Conservation (phyloP, 2,888 invertebrate species). For the Nomada ruficornis region DNA sequence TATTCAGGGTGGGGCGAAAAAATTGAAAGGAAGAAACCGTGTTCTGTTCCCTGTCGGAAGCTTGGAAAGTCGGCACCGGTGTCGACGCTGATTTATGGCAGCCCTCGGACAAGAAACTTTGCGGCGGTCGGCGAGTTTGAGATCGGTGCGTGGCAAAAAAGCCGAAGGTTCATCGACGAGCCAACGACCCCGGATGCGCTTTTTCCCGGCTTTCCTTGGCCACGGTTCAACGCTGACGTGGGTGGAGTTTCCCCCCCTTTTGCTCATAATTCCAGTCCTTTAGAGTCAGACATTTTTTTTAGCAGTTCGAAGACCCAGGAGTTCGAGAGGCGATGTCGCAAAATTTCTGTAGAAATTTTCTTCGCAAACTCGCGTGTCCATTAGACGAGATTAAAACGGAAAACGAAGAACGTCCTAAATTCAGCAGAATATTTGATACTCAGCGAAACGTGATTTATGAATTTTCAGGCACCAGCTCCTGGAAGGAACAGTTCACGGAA, state of each 20-base stretch:
- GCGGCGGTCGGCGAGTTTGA: not conserved
- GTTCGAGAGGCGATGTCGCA: too few relatives aligned
- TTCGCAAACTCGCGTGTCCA: too few relatives aligned
- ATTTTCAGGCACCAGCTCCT: conserved; percentile 93
- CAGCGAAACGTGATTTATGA: too few relatives aligned
- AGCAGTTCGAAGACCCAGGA: too few relatives aligned
- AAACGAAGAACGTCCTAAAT: not conserved
- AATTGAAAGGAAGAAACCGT: not conserved
- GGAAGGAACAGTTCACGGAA: conserved; percentile 99
- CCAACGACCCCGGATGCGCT: not conserved
- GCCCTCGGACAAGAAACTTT: conserved; percentile 20
- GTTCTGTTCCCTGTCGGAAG: not conserved
- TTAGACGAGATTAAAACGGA: too few relatives aligned
- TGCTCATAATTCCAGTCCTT: not conserved
- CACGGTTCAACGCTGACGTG: not conserved
- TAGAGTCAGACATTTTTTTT: not conserved
- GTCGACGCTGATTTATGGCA: conserved; percentile 38
- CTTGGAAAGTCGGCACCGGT: not conserved
- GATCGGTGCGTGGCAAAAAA: conserved; percentile 16
- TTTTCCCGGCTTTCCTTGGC: conserved; percentile 7
- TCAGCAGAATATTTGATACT: not conserved
- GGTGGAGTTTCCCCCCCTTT: not conserved
- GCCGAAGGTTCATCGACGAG: conserved; percentile 29
- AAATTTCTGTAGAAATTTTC: too few relatives aligned
- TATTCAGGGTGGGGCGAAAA: not conserved